Percentiles rank a stretch among this genome's conserved stretches.
Conservation (phyloP, 92 coral and sea anemone species). For the Paragorgia papillata region DNA sequence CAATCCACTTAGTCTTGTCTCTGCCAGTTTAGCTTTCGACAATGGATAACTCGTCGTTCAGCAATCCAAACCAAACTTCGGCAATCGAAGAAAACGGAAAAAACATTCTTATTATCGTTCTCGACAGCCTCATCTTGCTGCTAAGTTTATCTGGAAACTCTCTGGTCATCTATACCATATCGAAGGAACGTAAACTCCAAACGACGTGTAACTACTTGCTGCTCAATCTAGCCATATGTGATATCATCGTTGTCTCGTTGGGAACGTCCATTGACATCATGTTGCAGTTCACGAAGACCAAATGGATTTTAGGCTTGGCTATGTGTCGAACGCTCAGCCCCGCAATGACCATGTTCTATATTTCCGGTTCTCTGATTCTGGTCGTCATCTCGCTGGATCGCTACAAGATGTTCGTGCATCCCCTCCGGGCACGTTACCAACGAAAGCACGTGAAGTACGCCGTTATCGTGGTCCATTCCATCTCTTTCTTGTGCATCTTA, state of each 20-base stretch:
- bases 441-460: slow-evolving; percentile 44
- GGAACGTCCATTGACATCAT: slow-evolving; percentile 37
- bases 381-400: slow-evolving; percentile 41
- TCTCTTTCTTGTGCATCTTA: slow-evolving; percentile 19
- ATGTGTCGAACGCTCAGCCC: slow-evolving; percentile 29
- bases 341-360: slow-evolving; percentile 35
- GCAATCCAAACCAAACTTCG: slow-evolving; percentile 8
- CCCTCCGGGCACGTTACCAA: slow-evolving; percentile 35
- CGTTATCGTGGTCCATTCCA: slow-evolving; percentile 9
- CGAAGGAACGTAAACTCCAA: slow-evolving; percentile 36
- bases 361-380: slow-evolving; percentile 29
- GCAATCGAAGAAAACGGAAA: neutral
- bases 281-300: slow-evolving; percentile 33
- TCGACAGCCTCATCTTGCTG: slow-evolving; percentile 28
- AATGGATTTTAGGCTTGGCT: slow-evolving; percentile 26
- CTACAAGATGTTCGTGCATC: slow-evolving; percentile 41
- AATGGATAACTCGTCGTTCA: slow-evolving; percentile 11
- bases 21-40: neutral
- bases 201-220: slow-evolving; percentile 36
- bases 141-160: slow-evolving; percentile 39
- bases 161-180: slow-evolving; percentile 33
- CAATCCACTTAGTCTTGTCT: neutral
- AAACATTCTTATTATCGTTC: slow-evolving; percentile 15
- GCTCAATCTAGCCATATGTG: slow-evolving; percentile 38
- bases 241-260: slow-evolving; percentile 25